Evolutionary conservation across 2,888 invertebrate species (phyloP), one percentile per base, ranked within the genome.

Genomic region (Smittia sp.): DNA sequence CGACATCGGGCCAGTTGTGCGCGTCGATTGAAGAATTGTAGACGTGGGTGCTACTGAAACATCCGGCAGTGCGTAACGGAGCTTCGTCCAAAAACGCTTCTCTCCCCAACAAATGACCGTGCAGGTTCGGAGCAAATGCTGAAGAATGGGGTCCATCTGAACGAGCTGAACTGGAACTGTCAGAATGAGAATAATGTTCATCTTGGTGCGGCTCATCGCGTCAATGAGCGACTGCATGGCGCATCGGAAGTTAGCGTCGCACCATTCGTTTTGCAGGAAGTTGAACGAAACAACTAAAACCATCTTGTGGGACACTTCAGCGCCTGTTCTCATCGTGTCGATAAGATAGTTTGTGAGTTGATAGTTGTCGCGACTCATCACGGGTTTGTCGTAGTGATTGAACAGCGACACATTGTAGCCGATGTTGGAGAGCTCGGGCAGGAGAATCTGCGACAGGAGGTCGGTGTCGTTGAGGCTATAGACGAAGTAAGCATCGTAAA

Each of bases 11-110:
- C 38, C 73, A 39, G 62, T 39, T 46, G 52, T 20, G 24, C 66
- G 13, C 72, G 73, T 65, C 58, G 74, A 70, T 62, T 65, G 62
- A 70, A n/a, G n/a, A 9, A 68, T 74, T 72, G 76, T 54, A 74
- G 88, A 87, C 76, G 90, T 89, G 69, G 91, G 90, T 70, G 90
- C 89, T 54, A 90, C 88, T 63, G 86, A 85, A 1, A 87, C 87
- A 79, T 95, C 94, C 75, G 93, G 93, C 88, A 94, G 89, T 73
- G 92, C 89, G 83, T 86, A 88, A 76, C 91, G 87, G 76, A 95
- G 85, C 83, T 94, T 93, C 78, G 93, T 92, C 94, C 94, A 95
- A 84, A 95, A 95, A 78, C 91, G 86, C 78, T 90, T 90, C 82
- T 94, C 93, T 76, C 90, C 90, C 89, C 91, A 91, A 76, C 90